Conservation (phyloP, 1,140 invertebrate species). For the Agrypnia vestita region DNA sequence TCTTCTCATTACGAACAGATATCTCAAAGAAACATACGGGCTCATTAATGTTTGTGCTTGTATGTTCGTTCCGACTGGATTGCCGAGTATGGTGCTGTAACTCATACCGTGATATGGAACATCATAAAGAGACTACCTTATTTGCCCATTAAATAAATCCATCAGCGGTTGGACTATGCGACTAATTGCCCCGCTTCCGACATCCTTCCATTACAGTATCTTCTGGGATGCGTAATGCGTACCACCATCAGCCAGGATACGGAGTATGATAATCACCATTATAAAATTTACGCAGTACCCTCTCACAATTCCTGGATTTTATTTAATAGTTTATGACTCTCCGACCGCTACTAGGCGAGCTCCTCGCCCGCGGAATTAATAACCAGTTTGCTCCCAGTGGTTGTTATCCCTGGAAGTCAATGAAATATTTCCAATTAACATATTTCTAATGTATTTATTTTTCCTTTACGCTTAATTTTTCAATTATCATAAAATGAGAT, state of each 20-base stretch:
- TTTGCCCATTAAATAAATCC: not conserved
- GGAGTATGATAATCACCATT: constrained; percentile 41
- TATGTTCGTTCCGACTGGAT: not conserved
- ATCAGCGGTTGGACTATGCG: constrained; percentile 2
- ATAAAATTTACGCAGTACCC: constrained; percentile 27
- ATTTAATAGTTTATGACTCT: constrained; percentile 33
- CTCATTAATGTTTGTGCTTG: not conserved
- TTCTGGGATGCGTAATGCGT: not conserved
- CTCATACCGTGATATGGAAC: not conserved
- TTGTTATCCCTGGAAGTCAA: constrained; percentile 2
- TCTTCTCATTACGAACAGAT: too few relatives aligned
- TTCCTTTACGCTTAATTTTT: not conserved
- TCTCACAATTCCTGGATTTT: constrained; percentile 24
- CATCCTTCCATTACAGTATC: constrained; percentile 14
- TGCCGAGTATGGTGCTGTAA: not conserved
- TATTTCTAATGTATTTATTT: constrained; percentile 15
- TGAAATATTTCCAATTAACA: constrained; percentile 39
- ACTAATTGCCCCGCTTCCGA: constrained; percentile 14
- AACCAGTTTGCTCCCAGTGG: constrained; percentile 28
- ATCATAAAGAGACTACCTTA: not conserved
- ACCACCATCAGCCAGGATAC: not conserved
- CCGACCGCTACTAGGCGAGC: not conserved
- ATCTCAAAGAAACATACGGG: not conserved
- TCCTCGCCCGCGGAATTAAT: constrained; percentile 12
- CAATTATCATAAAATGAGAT: constrained; percentile 13